Evolutionary conservation across 1,140 invertebrate species (phyloP), one percentile per base, ranked within the genome.

Genomic region (Coboldia fuscipes): DNA sequence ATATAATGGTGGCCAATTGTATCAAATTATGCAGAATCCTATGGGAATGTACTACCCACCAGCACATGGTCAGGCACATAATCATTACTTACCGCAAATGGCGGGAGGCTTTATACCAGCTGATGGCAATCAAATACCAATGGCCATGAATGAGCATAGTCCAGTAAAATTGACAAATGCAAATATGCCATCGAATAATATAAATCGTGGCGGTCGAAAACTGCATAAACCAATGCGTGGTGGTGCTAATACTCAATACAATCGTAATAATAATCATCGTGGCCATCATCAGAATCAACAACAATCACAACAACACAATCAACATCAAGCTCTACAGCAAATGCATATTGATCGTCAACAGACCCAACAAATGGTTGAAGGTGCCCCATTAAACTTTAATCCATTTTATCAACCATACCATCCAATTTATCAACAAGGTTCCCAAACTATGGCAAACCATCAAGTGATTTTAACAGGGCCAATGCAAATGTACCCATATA

Each of bases 91-190:
- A n/a, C n/a, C n/a, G n/a, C n/a, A n/a, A n/a, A n/a, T n/a, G n/a
- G n/a, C n/a, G n/a, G n/a, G n/a, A n/a, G n/a, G n/a, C n/a, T n/a
- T n/a, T n/a, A n/a, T n/a, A n/a, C n/a, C n/a, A n/a, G n/a, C n/a
- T n/a, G n/a, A n/a, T n/a, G n/a, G n/a, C n/a, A n/a, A n/a, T n/a
- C n/a, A n/a, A n/a, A n/a, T n/a, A n/a, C n/a, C n/a, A n/a, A n/a
- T n/a, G n/a, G n/a, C n/a, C n/a, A n/a, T n/a, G n/a, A n/a, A n/a
- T n/a, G n/a, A n/a, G n/a, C n/a, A n/a, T 47, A 51, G 29, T 41
- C 45, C 12, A 47, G 45, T 14, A 41, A 42, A 14, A 49, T 47
- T 28, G 46, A 46, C n/a, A 41, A 43, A 35, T 19, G 32, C 2
- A 37, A 38, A 23, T 28, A 41, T 19, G 10, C 21, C 28, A 37